Evolutionary conservation across 2,888 invertebrate genomes (phyloP), one percentile per base, ranked within the genome.

Genomic region (Troides aeacus): DNA sequence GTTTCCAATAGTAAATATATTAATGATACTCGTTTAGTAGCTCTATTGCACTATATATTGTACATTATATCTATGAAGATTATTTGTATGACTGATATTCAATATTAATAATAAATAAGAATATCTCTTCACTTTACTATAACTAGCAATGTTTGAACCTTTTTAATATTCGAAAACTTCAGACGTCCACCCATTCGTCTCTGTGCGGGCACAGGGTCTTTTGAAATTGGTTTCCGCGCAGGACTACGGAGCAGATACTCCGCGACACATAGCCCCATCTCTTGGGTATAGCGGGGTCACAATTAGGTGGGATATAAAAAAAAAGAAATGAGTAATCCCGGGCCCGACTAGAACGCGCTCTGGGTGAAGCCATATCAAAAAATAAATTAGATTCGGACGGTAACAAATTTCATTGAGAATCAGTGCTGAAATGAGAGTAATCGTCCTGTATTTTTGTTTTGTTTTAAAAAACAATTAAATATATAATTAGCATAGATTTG

Each of bases 181-280:
- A 42, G 39, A 53, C 60, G 12, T 57, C 23, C 24, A 23, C 72
- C 71, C 77, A 70, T 81, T 79, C 84, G 79, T 78, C 84, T 84
- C 87, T 87, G 86, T 82, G 75, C 76, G 75, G 76, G 83, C 84
- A 85, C 84, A 84, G 84, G 84, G 81, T 86, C 85, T 86, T 86
- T 85, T 83, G 84, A 86, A 89, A 89, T 89, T 88, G 88, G 87
- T 88, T 89, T 87, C 81, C 79, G 81, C 84, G 81, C 81, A 81
- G 84, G 84, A 82, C 84, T 83, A 78, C 77, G 75, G 76, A 75
- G 77, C 78, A 80, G 81, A 80, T 81, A 81, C 81, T 82, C 82
- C 79, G 84, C 83, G 85, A 86, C 86, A 88, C 86, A 81, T 88
- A 85, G 80, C 87, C 87, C 86, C 85, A 82, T 89, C 90, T 86